Base-by-base conservation (phyloP, 2,888 invertebrate genomes). In the Andrena chrysosceles region DNA sequence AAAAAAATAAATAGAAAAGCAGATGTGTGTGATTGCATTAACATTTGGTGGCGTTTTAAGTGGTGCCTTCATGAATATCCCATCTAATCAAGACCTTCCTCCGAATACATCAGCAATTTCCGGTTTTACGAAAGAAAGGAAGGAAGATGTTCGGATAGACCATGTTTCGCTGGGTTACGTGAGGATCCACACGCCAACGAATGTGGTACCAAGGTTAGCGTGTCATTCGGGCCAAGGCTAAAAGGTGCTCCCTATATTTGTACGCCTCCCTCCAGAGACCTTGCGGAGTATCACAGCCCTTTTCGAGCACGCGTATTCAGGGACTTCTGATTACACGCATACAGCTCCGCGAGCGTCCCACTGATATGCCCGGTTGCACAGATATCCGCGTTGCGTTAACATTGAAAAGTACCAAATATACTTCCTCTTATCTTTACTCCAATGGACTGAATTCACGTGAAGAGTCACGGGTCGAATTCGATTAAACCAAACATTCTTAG, bases 151-250 rank as follows among this genome's bases (percentile, higher is more conserved):
- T 31, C 5, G 20, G 8, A 20, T 13, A 29, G 16, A 52, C 56
- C 31, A 23, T 67, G 35, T 59, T 63, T 35, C 63, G 2, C 23
- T 60, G 69, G 71, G 31, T 66, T 83, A 75, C 78, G 70, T 78
- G 78, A 84, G 66, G 13, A 20, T 54, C 66, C 33, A 54, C 84
- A 77, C 73, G 76, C 42, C 42, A 8, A 13, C 59, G 54, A 77
- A 84, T 77, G 66, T 79, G 69, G 68, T 68, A 49, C 56, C 83
- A 88, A 86, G 82, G 83, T 85, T 69, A 69, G 13, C 20, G 42
- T 5, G 62, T 29, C 66, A 87, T 83, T 79, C 79, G 72, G 85
- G 88, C 82, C 89, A 88, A 89, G 89, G 89, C 69, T 76, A 31
- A 52, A 63, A 73, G 23, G 71, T 60, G 69, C 73, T 77, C 75